phyloP scores from a whole-genome alignment of 2,113 vertebrate species.

The Crotophaga sulcirostris region DNA sequence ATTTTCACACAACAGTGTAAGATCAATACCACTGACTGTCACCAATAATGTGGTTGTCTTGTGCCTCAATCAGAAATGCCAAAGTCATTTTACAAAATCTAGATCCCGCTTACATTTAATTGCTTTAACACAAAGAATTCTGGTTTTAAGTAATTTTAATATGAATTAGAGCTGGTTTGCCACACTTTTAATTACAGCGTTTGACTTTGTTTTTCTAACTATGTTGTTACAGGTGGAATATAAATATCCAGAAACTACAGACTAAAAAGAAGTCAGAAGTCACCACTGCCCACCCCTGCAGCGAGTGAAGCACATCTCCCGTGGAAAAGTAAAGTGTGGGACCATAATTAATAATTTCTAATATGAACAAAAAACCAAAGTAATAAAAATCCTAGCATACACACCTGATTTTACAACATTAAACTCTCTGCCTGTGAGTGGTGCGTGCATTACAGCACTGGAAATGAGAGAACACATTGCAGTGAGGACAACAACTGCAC shows the following conservation, averaged over 20 bases:
- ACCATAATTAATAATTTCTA: neutral
- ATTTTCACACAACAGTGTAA: neutral
- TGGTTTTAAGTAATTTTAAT: neutral
- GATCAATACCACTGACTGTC: neutral
- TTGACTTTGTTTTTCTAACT: neutral
- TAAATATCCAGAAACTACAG: neutral
- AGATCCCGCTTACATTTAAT: neutral
- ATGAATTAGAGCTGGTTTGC: neutral
- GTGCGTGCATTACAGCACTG: accelerated
- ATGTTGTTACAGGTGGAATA: neutral
- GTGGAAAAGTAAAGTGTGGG: neutral
- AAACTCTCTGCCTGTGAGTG: neutral
- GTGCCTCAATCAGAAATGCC: neutral
- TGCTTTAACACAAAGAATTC: neutral
- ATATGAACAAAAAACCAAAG: neutral
- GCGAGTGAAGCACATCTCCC: neutral
- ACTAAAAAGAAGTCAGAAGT: neutral
- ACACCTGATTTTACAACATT: neutral
- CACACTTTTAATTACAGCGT: neutral
- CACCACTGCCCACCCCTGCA: neutral
- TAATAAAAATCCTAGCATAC: neutral
- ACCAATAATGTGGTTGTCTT: neutral
- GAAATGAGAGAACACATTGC: accelerated
- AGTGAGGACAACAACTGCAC: neutral
- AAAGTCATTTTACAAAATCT: neutral